Evolutionary conservation across 2,888 invertebrate genomes (phyloP).

Genomic region (Listrodromus nycthemerus): DNA sequence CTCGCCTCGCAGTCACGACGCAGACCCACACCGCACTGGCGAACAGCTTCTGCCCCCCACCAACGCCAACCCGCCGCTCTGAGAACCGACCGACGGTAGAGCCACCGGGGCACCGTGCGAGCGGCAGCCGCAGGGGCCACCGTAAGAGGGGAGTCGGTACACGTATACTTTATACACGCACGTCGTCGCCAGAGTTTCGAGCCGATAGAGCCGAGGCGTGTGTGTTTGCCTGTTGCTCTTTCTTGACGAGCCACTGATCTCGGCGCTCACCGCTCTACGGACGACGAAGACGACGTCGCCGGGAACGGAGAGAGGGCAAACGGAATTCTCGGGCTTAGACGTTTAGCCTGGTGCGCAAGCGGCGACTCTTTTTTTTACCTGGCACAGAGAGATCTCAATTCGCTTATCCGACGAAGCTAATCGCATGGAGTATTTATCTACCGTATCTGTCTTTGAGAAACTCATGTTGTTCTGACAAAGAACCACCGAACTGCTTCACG

Average conservation of each 20-base stretch:
- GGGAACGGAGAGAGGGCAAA: conserved; percentile 35
- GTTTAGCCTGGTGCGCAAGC: conserved; percentile 56
- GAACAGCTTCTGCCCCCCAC: conserved; percentile 59
- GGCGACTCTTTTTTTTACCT: conserved; percentile 35
- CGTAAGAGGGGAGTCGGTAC: conserved; percentile 62
- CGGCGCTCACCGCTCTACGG: conserved; percentile 39
- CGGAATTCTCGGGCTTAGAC: conserved; percentile 55
- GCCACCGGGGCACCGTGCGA: conserved; percentile 45
- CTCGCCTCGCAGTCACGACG: conserved; percentile 36
- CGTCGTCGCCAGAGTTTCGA: conserved; percentile 17
- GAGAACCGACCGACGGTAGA: conserved; percentile 26
- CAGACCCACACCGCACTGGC: conserved; percentile 32
- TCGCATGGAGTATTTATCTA: conserved; percentile 11
- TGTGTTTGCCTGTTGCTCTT: conserved; percentile 76
- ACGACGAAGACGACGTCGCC: conserved; percentile 54
- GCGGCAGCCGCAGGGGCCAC: conserved; percentile 57
- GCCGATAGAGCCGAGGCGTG: conserved; percentile 71
- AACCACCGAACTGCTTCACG: not conserved
- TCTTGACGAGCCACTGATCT: conserved; percentile 73
- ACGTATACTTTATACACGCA: conserved; percentile 54
- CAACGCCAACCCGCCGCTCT: conserved; percentile 4
- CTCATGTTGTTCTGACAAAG: not conserved
- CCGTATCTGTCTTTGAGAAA: conserved; percentile 1
- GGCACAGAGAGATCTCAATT: not conserved
- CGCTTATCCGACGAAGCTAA: not conserved